A percentile compares a stretch with the other conserved stretches of the same genome.
phyloP scores from a whole-genome alignment of 2,797 vertebrate species.

The Oreonectes daqikongensis region DNA sequence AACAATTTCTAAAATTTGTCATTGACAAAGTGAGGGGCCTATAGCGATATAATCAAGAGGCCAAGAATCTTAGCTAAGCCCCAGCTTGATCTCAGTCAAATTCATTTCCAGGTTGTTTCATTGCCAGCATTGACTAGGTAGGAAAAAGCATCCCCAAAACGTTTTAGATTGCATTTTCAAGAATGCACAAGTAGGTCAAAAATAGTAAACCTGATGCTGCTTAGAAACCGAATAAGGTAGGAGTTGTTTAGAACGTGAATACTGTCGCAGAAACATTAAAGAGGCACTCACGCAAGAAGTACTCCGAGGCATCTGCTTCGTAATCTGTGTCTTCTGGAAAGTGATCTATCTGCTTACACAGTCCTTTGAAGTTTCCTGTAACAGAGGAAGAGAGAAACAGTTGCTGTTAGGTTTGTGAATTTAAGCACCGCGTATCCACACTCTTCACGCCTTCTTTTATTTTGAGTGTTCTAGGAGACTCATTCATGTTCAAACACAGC shows the following conservation, averaged over 20 bases:
- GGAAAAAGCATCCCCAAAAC: constrained; percentile 5
- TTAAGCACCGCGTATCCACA: background rate
- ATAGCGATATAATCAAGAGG: too few species aligned
- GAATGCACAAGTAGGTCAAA: constrained; percentile 16
- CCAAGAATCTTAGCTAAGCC: too few species aligned
- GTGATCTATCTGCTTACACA: constrained; percentile 99
- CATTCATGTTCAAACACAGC: background rate
- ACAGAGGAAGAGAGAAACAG: constrained; percentile 60
- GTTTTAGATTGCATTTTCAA: background rate
- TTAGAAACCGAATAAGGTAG: constrained; percentile 22
- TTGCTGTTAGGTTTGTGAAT: constrained; percentile 22
- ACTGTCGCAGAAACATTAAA: constrained; percentile 23
- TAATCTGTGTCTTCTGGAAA: constrained; percentile 98
- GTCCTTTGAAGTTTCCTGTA: constrained; percentile 97
- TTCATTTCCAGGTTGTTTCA: background rate
- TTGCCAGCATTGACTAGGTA: background rate
- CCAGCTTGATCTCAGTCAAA: background rate
- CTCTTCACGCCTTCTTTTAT: too few species aligned
- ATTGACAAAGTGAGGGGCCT: too few species aligned
- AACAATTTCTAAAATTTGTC: too few species aligned
- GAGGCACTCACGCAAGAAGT: constrained; percentile 95
- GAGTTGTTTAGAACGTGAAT: constrained; percentile 36
- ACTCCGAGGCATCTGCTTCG: constrained; percentile 96
- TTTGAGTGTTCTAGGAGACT: background rate
- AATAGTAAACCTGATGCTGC: background rate